phyloP scores from a whole-genome alignment of 1,140 invertebrate species.

The Drosophila pallidifrons region DNA sequence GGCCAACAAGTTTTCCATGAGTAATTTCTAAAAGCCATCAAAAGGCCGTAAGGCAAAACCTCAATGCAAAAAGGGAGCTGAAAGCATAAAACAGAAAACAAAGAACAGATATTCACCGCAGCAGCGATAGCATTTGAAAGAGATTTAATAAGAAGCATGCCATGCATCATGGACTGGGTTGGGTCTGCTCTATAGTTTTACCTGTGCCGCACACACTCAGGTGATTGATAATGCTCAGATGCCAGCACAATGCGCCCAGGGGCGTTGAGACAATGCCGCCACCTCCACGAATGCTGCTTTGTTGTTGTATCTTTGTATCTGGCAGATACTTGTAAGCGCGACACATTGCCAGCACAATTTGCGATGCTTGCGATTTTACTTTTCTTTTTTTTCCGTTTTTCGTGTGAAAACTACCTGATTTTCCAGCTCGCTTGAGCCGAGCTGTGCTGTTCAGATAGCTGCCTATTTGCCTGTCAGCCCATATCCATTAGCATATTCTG shows the following conservation, averaged over 20 bases:
- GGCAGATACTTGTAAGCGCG: constrained; percentile 50
- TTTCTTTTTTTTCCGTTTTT: constrained; percentile 42
- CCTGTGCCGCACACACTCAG: constrained; percentile 54
- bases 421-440: constrained; percentile 65
- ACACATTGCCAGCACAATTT: constrained; percentile 41
- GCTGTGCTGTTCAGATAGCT: constrained; percentile 26
- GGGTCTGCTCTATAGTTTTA: constrained; percentile 16
- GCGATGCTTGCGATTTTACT: constrained; percentile 10
- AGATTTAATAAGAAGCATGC: constrained; percentile 55
- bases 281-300: constrained; percentile 14
- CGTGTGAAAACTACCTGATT: constrained; percentile 81
- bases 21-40: constrained; percentile 75
- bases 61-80: constrained; percentile 40
- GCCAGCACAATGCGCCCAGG: constrained; percentile 34
- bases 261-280: constrained; percentile 56
- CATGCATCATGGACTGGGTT: constrained; percentile 48
- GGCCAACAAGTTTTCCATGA: constrained; percentile 69
- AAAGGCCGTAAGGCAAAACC: constrained; percentile 66
- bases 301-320: constrained; percentile 41
- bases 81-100: constrained; percentile 21
- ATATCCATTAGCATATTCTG: constrained; percentile 48
- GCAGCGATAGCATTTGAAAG: constrained; percentile 37
- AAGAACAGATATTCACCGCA: constrained; percentile 34
- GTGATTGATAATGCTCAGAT: constrained; percentile 75
- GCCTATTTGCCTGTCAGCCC: neutral